Evolutionary conservation across 92 coral and sea anemone species (phyloP), one percentile per base, ranked within the genome.

Genomic region (Porites evermanni): DNA sequence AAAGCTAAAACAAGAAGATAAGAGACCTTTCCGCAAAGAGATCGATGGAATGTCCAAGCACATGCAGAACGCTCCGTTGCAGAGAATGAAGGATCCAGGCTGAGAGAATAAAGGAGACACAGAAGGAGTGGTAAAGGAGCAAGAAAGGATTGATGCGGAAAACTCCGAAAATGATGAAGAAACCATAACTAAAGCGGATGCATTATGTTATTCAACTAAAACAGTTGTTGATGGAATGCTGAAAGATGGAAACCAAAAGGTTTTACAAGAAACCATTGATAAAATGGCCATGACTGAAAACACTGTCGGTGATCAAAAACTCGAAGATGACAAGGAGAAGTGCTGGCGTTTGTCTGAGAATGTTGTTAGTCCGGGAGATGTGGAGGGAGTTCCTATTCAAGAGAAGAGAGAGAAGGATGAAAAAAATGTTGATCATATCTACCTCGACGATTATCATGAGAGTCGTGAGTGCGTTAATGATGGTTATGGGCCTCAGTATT

Each of bases 231-330:
- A 64, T 64, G 69, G 69, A 64, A 64, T 64, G 26, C 69, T 64
- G 69, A 64, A 64, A 17, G 69, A 17, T 64, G 26, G 26, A 18
- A 64, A 16, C 69, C 69, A 64, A 64, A 64, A 64, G 26, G 20
- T 17, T n/a, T 64, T 64, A 64, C 69, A 23, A 64, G 23, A 64
- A 64, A 64, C 69, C 69, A 64, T 64, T 23, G 69, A 64, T 64
- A 1, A 64, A 64, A 67, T 67, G 72, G 18, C 72, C 26, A 20
- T n/a, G 72, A 67, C 8, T 67, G 72, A 67, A 67, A 21, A 20
- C 72, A 67, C 72, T 16, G 72, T 67, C 72, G 32, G 72, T 20
- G 72, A 67, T 67, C 20, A 67, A 67, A 67, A 67, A 67, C 23
- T 67, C 72, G 72, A 5, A 67, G 14, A 67, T 24, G 72, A 67